phyloP scores from a whole-genome alignment of 2,797 vertebrate species.

The Apogon hyalosoma region DNA sequence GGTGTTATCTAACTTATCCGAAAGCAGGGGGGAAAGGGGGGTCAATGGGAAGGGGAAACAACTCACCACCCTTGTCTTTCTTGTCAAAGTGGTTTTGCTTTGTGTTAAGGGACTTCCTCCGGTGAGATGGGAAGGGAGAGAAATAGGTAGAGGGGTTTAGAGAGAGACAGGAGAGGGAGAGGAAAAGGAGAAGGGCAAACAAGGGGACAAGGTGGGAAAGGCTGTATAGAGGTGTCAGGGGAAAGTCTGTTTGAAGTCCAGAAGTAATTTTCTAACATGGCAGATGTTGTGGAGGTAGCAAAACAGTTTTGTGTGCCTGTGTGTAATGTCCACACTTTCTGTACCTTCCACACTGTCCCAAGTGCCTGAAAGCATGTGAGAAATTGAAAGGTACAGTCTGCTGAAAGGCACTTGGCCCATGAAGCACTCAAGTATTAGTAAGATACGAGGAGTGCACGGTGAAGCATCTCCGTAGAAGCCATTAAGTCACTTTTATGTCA shows the following conservation, averaged over 20 bases:
- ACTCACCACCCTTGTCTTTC: conserved; percentile 47
- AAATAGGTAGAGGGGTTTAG: conserved; percentile 9
- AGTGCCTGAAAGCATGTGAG: conserved; percentile 47
- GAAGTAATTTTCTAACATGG: conserved; percentile 69
- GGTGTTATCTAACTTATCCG: conserved; percentile 64
- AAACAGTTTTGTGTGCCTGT: conserved; percentile 39
- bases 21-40: conserved; percentile 22
- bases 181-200: conserved; percentile 49
- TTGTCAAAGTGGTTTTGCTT: conserved; percentile 51
- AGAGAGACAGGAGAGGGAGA: conserved; percentile 21
- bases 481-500: conserved; percentile 71
- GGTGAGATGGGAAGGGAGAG: conserved; percentile 13
- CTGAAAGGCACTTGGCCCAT: conserved; percentile 67
- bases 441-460: conserved; percentile 61
- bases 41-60: conserved; percentile 16
- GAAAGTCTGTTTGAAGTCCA: conserved; percentile 67
- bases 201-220: conserved; percentile 56
- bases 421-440: conserved; percentile 68
- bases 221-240: conserved; percentile 41
- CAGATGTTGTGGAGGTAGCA: conserved; percentile 43
- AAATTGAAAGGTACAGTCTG: conserved; percentile 21
- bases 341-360: conserved; percentile 43
- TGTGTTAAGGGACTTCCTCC: conserved; percentile 48
- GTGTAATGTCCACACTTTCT: conserved; percentile 44
- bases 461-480: conserved; percentile 60